Conservation (phyloP, 2,113 vertebrate species). For the Phocoena phocoena region DNA sequence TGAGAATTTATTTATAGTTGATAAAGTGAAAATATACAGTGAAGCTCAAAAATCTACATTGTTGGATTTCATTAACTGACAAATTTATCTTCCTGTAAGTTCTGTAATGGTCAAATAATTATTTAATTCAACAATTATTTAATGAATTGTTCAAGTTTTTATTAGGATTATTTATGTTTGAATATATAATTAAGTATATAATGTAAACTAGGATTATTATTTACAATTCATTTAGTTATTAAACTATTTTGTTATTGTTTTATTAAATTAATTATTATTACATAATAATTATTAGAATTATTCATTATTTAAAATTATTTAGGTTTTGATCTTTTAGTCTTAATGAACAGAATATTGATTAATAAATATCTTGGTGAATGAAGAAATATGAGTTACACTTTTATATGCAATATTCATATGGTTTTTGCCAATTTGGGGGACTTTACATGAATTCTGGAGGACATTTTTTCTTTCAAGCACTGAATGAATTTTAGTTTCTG, state of each 20-base stretch:
- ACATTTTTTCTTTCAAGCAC: neutral
- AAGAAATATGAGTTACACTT: neutral
- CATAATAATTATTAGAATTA: neutral
- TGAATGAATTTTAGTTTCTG: neutral
- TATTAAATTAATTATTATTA: neutral
- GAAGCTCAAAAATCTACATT: neutral
- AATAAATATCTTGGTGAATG: neutral
- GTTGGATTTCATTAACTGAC: neutral
- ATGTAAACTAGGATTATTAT: neutral
- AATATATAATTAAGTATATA: neutral
- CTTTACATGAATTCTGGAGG: neutral
- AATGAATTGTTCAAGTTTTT: neutral
- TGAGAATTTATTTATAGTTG: neutral
- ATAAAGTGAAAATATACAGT: neutral
- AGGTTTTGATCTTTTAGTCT: neutral
- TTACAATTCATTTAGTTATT: neutral
- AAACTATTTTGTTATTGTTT: neutral
- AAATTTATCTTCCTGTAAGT: neutral
- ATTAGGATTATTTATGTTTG: neutral
- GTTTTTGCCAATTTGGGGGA: neutral
- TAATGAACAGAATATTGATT: constrained; percentile 14
- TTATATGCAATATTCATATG: neutral
- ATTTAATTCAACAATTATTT: neutral
- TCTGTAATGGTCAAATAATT: neutral
- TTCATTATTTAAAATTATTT: neutral